phyloP scores from a whole-genome alignment of 1,140 invertebrate species.

The Lasioglossum baleicum region DNA sequence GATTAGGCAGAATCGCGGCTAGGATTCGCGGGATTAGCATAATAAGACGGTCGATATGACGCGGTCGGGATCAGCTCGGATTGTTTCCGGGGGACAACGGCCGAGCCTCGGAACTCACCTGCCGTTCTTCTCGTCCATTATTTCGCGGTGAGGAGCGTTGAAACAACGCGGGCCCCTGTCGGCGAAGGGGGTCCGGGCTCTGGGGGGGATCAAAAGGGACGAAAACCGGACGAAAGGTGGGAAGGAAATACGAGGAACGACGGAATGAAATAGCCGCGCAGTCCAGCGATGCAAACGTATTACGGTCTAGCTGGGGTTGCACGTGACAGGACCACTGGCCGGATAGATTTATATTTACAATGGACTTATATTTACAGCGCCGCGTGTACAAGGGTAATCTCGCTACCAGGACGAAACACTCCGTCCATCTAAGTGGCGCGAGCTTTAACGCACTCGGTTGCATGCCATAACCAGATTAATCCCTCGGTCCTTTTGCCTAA shows the following conservation, averaged over 20 bases:
- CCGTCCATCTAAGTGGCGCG: constrained; percentile 52
- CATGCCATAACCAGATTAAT: constrained; percentile 68
- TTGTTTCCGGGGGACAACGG: constrained; percentile 1
- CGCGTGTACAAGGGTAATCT: constrained; percentile 45
- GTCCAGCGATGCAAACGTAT: constrained; percentile 23
- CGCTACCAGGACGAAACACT: constrained; percentile 52
- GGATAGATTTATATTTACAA: constrained; percentile 67
- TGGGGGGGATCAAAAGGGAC: background rate
- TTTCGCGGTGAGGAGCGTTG: background rate
- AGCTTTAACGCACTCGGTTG: constrained; percentile 58
- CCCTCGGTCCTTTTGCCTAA: constrained; percentile 46
- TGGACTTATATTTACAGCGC: constrained; percentile 59
- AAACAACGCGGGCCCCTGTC: background rate
- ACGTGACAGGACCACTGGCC: constrained; percentile 53
- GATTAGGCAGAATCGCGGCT: too few species aligned
- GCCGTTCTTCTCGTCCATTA: constrained; percentile 23
- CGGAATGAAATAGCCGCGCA: constrained; percentile 18
- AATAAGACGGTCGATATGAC: background rate
- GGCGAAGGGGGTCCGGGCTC: background rate
- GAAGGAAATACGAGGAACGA: constrained; percentile 37
- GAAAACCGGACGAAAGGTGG: background rate
- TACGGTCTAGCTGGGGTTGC: constrained; percentile 34
- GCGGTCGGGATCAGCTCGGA: background rate
- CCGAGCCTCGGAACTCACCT: constrained; percentile 18
- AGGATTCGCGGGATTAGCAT: background rate